Conservation (phyloP, 2,797 vertebrate species). For the Rhincodon typus region DNA sequence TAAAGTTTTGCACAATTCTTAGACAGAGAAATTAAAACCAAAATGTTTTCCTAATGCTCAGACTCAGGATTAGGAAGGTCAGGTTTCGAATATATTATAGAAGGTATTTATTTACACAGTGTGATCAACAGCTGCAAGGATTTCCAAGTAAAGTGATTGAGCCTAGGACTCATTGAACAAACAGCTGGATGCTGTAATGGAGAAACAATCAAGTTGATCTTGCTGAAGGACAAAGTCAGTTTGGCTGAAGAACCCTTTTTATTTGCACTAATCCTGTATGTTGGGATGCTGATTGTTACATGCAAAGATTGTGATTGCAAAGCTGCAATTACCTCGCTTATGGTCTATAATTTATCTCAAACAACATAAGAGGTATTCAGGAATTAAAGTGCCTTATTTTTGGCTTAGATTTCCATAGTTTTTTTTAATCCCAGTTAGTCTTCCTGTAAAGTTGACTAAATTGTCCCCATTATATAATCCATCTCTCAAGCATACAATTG, state of each 20-base stretch:
- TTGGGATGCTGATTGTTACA: background rate
- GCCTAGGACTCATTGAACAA: background rate
- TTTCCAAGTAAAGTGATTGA: background rate
- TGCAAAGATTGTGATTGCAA: background rate
- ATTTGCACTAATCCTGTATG: background rate
- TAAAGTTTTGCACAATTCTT: background rate
- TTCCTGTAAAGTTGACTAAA: background rate
- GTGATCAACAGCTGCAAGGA: background rate
- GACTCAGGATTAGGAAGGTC: background rate
- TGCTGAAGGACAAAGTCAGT: background rate
- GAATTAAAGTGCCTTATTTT: background rate
- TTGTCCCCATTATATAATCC: background rate
- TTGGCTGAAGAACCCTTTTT: background rate
- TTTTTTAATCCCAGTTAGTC: background rate
- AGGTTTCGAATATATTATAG: background rate
- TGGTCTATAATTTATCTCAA: constrained; percentile 9
- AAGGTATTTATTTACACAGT: background rate
- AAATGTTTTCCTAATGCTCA: background rate
- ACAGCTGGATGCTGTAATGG: constrained; percentile 9
- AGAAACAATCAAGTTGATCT: background rate
- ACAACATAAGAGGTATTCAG: background rate
- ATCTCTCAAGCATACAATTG: background rate
- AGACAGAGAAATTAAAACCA: background rate
- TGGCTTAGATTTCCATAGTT: background rate
- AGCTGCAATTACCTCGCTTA: background rate